Evolutionary conservation across 2,113 vertebrate species (phyloP), one percentile per base, ranked within the genome.

Genomic region (Saimiri boliviensis): DNA sequence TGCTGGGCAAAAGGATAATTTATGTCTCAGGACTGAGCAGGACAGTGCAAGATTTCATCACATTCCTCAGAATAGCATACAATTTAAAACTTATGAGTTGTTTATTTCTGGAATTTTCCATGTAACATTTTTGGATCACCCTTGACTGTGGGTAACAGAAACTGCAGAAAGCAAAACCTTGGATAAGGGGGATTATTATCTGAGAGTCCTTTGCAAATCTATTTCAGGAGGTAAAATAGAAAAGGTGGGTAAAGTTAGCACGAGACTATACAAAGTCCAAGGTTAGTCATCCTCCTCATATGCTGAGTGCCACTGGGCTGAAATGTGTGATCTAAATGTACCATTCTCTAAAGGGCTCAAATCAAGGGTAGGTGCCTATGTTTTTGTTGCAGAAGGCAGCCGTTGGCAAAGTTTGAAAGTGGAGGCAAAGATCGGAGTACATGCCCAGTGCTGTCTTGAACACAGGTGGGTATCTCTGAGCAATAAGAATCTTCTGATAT

Each of bases 181-280:
- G 32, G 30, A 79, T 20, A 49, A 79, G 30, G 9, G 16, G 17
- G 45, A 79, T 5, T 35, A 49, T 3, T 79, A 95, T 10, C 37
- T 93, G 40, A 80, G 47, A 86, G 40, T 76, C 37, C 20, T 85
- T 32, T 89, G 58, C 9, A 60, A 91, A 37, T 68, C 32, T 89
- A n/a, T 82, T 66, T 95, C 49, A 76, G 76, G 86, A 95, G 32
- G 35, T 83, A 11, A 60, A 92, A 93, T 81, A 83, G 17, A 42
- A 92, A 58, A 63, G 10, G n/a, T 40, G 32, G 8, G 4, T 30
- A 84, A 94, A 60, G 4, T 92, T 8, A 86, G 35, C 2, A 35
- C 0, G 25, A 3, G 5, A 71, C 21, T 77, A 63, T n/a, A 20
- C 5, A 37, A 63, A 56, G 25, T 8, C 42, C 32, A 77, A 76